phyloP scores from a whole-genome alignment of 2,888 invertebrate species.

The Rhopalosiphum nymphaeae region DNA sequence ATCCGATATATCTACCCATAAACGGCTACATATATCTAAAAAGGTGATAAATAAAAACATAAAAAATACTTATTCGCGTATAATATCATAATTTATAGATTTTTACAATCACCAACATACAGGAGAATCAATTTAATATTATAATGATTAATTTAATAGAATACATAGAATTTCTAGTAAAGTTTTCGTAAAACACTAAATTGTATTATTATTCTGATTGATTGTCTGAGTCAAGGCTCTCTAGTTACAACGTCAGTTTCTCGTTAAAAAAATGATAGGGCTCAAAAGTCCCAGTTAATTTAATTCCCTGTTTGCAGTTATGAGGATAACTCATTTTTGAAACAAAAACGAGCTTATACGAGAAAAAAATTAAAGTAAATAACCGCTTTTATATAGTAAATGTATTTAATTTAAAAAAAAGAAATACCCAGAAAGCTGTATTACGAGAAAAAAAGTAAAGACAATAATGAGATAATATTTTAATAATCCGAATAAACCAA shows the following conservation, averaged over 20 bases:
- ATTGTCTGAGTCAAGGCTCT: background rate
- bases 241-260: background rate
- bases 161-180: background rate
- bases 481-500: constrained; percentile 1
- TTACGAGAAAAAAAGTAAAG: background rate
- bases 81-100: background rate
- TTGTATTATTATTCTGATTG: background rate
- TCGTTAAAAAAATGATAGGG: background rate
- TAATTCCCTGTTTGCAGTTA: background rate
- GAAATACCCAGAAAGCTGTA: constrained; percentile 3
- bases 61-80: no score
- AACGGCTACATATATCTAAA: no score
- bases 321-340: background rate
- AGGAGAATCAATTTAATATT: background rate
- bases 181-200: background rate
- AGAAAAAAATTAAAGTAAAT: constrained; percentile 24
- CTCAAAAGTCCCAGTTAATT: background rate
- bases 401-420: constrained; percentile 19
- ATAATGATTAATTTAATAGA: background rate
- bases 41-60: no score
- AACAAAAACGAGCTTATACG: constrained; percentile 12
- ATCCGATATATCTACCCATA: no score
- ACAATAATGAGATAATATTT: constrained; percentile 32
- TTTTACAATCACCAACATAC: background rate
- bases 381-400: constrained; percentile 30